These are phyloP conservation scores for Decapterus maruadsi DNA, from an alignment of 2,797 vertebrate genomes.

Conservation along the genomic window DNA sequence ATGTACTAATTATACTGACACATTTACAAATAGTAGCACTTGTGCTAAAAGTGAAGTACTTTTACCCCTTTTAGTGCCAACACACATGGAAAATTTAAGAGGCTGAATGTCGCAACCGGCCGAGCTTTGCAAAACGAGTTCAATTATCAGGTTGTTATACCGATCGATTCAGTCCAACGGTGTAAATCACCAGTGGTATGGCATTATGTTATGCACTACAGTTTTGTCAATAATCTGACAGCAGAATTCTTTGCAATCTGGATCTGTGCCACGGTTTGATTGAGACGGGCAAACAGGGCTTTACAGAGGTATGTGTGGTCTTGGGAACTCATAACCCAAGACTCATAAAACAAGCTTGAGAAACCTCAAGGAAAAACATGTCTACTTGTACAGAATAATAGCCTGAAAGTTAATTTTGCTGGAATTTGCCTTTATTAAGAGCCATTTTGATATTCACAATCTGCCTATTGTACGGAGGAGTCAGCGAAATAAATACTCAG, in stretches of 20 bases:
- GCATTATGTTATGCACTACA: slow-evolving; percentile 18
- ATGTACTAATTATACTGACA: slow-evolving; percentile 25
- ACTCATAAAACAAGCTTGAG: slow-evolving; percentile 64
- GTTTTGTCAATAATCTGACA: slow-evolving; percentile 43
- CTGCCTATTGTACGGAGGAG: neutral
- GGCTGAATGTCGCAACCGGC: neutral
- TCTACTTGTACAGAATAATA: slow-evolving; percentile 25
- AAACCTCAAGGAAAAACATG: slow-evolving; percentile 56
- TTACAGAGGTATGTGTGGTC: slow-evolving; percentile 74
- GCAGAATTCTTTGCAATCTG: slow-evolving; percentile 39
- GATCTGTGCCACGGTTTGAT: slow-evolving; percentile 52
- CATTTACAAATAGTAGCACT: neutral
- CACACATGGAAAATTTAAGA: neutral
- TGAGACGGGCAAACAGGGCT: slow-evolving; percentile 63
- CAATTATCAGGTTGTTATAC: neutral
- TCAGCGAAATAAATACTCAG: slow-evolving; percentile 5
- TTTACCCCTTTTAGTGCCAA: neutral
- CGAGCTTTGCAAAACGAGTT: neutral
- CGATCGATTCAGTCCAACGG: neutral
- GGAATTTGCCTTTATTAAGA: slow-evolving; percentile 47
- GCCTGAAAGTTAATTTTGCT: slow-evolving; percentile 44
- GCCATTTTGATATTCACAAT: slow-evolving; percentile 34
- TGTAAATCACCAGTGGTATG: slow-evolving; percentile 8
- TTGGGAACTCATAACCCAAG: slow-evolving; percentile 69
- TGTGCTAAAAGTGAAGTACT: accelerated